phyloP scores from a whole-genome alignment of 2,113 vertebrate species.

The Oreochromis niloticus region DNA sequence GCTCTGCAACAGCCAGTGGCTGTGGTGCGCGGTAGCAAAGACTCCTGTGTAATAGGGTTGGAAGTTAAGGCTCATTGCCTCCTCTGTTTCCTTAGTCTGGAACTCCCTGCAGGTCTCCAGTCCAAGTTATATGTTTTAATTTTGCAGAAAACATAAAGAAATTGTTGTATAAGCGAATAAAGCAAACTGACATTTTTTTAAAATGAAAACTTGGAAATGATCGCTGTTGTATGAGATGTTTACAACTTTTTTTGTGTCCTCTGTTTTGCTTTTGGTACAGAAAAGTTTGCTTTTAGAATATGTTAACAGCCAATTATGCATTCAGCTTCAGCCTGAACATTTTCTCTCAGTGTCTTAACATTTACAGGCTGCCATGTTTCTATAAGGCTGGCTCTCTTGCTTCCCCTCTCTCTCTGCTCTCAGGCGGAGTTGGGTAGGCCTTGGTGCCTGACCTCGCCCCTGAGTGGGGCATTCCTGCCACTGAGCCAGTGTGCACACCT shows the following conservation, averaged over 20 bases:
- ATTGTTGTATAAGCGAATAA: accelerated
- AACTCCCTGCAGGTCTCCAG: neutral
- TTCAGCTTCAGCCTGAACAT: neutral
- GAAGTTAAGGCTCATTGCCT: conserved; percentile 31
- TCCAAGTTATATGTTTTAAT: neutral
- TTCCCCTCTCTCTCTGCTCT: accelerated
- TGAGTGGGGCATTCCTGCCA: neutral
- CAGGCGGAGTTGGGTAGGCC: neutral
- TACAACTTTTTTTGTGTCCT: accelerated
- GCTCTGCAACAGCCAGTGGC: neutral
- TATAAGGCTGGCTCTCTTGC: neutral
- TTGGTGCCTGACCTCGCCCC: accelerated
- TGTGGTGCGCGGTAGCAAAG: neutral
- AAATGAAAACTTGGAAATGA: accelerated
- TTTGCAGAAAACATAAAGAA: neutral
- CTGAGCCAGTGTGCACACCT: neutral
- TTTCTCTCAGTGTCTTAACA: neutral
- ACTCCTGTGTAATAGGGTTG: conserved; percentile 22
- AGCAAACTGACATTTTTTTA: accelerated
- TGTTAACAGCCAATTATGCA: neutral
- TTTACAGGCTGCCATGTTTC: neutral
- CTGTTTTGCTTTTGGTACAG: neutral
- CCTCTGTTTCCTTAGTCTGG: neutral
- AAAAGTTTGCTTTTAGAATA: neutral
- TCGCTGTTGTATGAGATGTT: accelerated